Evolutionary conservation across 2,888 invertebrate species (phyloP), one percentile per base, ranked within the genome.

Genomic region (Neoascia interrupta): DNA sequence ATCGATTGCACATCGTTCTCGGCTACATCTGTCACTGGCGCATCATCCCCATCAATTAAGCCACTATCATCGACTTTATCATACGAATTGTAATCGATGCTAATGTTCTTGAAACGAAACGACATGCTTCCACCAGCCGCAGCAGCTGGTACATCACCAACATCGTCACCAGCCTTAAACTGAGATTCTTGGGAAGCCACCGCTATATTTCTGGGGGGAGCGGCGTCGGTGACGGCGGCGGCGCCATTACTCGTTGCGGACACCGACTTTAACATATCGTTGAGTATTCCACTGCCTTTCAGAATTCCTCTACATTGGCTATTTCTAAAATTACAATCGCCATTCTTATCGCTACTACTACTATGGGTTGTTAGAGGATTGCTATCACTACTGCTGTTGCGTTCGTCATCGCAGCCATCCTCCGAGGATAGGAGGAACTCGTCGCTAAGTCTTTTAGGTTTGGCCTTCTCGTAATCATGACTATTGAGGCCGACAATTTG

Each of bases 361-460:
- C 63, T 76, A 51, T 68, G 58, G 21, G 36, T 73, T 66, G 31
- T 43, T 58, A 68, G 39, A 66, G 54, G 58, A 58, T 84, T 83
- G 72, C 84, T 75, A 51, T 81, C 81, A 73, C 82, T 87, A 58
- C 85, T 82, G 56, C 81, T 86, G 51, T 81, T 81, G 4, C 86
- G 84, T 79, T 85, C 84, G 72, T 86, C 87, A 60, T 87, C 85
- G 39, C 76, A 84, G 81, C 76, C 82, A 47, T 82, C 80, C 54
- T 86, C 85, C 54, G 86, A 86, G 0, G 83, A 83, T 49, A 84
- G 82, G 69, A 85, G 84, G 72, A 89, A 88, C 72, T 88, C 88
- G 82, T 89, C 88, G 81, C 87, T 88, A 23, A 88, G 83, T 39
- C 88, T 87, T 82, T 89, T 88, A 21, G 88, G 89, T 66, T 86